Percentiles rank a stretch among this genome's conserved stretches.
Conservation (phyloP, 2,797 vertebrate species). For the Cetoscarus ocellatus region DNA sequence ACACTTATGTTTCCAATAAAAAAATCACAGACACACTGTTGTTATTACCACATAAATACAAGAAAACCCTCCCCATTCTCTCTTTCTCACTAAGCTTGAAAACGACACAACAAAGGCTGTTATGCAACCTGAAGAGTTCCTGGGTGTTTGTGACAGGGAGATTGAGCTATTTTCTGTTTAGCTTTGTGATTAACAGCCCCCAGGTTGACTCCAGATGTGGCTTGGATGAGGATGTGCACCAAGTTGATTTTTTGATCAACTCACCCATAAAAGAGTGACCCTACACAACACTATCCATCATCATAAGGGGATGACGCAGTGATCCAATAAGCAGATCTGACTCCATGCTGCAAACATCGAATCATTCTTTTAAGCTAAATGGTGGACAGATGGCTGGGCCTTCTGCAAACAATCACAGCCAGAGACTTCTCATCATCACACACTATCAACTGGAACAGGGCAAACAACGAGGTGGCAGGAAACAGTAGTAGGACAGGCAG, state of each 20-base stretch:
- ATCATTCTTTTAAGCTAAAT: slow-evolving; percentile 67
- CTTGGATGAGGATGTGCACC: slow-evolving; percentile 36
- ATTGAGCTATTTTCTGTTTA: slow-evolving; percentile 73
- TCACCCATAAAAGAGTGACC: slow-evolving; percentile 57
- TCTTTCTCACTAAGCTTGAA: slow-evolving; percentile 36
- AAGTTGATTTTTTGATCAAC: slow-evolving; percentile 60
- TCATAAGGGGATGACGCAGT: slow-evolving; percentile 51
- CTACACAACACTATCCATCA: slow-evolving; percentile 65
- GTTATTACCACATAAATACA: slow-evolving; percentile 43
- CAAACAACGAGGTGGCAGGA: slow-evolving; percentile 58
- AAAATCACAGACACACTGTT: slow-evolving; percentile 45
- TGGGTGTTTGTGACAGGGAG: slow-evolving; percentile 68
- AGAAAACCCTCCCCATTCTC: slow-evolving; percentile 48
- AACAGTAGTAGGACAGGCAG: slow-evolving; percentile 56
- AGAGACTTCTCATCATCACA: slow-evolving; percentile 61
- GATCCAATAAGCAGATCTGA: slow-evolving; percentile 70
- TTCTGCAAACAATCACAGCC: slow-evolving; percentile 60
- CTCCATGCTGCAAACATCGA: slow-evolving; percentile 61
- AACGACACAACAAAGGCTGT: slow-evolving; percentile 62
- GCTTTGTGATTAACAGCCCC: slow-evolving; percentile 70
- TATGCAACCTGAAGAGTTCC: slow-evolving; percentile 67
- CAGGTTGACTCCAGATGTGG: slow-evolving; percentile 80
- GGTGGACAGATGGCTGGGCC: slow-evolving; percentile 67
- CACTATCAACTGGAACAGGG: slow-evolving; percentile 43
- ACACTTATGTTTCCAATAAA: slow-evolving; percentile 43